phyloP scores from a whole-genome alignment of 2,113 vertebrate species.

The Lophura nycthemera region DNA sequence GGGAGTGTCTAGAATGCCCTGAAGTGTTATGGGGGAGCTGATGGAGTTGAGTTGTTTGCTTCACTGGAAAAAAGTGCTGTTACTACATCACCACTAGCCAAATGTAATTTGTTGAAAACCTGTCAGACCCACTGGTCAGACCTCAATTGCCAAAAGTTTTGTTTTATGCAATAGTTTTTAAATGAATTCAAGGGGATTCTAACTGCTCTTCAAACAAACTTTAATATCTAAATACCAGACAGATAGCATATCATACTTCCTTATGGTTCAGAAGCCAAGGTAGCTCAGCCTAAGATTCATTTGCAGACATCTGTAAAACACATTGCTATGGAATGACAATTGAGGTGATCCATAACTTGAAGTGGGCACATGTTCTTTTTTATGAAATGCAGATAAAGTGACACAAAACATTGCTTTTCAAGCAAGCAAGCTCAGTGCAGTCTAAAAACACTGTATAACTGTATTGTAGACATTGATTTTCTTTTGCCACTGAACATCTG shows the following conservation, averaged over 20 bases:
- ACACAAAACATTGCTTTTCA: slow-evolving; percentile 26
- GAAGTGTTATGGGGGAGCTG: background rate
- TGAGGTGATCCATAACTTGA: slow-evolving; percentile 57
- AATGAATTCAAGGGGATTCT: slow-evolving; percentile 10
- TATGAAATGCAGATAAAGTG: slow-evolving; percentile 42
- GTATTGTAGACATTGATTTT: slow-evolving; percentile 26
- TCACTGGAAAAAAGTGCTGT: background rate
- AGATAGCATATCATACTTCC: slow-evolving; percentile 41
- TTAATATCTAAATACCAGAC: slow-evolving; percentile 65
- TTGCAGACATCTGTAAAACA: slow-evolving; percentile 76
- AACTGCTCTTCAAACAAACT: slow-evolving; percentile 36
- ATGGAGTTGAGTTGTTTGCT: background rate
- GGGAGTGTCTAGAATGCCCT: background rate
- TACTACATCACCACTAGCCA: background rate
- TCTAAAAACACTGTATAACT: background rate
- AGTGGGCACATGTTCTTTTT: slow-evolving; percentile 32
- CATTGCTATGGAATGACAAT: slow-evolving; percentile 68
- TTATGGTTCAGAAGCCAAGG: slow-evolving; percentile 42
- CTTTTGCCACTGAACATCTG: slow-evolving; percentile 27
- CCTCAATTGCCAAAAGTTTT: background rate
- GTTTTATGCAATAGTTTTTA: background rate
- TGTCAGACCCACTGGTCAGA: background rate
- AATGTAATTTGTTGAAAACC: background rate
- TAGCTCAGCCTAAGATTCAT: slow-evolving; percentile 21
- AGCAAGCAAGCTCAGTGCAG: background rate